phyloP scores from a whole-genome alignment of 2,797 vertebrate genomes.

The Melanotaenia trifasciata region DNA sequence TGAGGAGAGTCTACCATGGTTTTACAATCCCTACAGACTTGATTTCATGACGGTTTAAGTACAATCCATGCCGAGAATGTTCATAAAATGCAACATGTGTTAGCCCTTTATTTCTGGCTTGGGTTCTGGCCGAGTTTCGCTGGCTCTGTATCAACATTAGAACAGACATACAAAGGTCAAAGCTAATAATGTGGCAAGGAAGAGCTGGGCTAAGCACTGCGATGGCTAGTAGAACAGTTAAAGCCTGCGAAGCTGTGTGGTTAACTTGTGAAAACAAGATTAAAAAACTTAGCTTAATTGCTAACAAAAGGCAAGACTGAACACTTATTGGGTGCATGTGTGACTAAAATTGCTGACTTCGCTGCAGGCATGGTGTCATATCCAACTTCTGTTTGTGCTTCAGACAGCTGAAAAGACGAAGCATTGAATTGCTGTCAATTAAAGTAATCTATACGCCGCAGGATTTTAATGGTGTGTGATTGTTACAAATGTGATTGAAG shows the following conservation, averaged over 20 bases:
- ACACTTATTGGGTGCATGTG: slow-evolving; percentile 15
- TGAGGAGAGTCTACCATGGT: slow-evolving; percentile 43
- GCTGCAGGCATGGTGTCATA: slow-evolving; percentile 1
- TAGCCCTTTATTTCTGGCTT: slow-evolving; percentile 76
- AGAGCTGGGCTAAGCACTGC: slow-evolving; percentile 60
- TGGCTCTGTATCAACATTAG: slow-evolving; percentile 61
- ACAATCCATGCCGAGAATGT: slow-evolving; percentile 43
- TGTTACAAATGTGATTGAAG: slow-evolving; percentile 60
- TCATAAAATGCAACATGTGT: slow-evolving; percentile 78
- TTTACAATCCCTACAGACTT: slow-evolving; percentile 61
- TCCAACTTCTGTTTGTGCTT: slow-evolving; percentile 26
- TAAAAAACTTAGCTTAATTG: slow-evolving; percentile 30
- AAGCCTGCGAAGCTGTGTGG: background rate
- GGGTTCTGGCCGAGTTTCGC: slow-evolving; percentile 55
- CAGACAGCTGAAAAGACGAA: slow-evolving; percentile 25
- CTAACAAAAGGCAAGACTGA: slow-evolving; percentile 37
- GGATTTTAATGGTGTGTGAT: slow-evolving; percentile 47
- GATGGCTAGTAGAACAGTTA: slow-evolving; percentile 26
- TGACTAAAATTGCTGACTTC: slow-evolving; percentile 53
- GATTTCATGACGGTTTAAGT: slow-evolving; percentile 45
- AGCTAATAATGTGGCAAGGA: slow-evolving; percentile 70
- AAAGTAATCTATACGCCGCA: slow-evolving; percentile 26
- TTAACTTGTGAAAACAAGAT: slow-evolving; percentile 41
- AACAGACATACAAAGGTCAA: slow-evolving; percentile 69
- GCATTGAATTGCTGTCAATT: slow-evolving; percentile 47